Base-by-base conservation (phyloP, 2,888 invertebrate genomes). In the Rotaria sp. region DNA sequence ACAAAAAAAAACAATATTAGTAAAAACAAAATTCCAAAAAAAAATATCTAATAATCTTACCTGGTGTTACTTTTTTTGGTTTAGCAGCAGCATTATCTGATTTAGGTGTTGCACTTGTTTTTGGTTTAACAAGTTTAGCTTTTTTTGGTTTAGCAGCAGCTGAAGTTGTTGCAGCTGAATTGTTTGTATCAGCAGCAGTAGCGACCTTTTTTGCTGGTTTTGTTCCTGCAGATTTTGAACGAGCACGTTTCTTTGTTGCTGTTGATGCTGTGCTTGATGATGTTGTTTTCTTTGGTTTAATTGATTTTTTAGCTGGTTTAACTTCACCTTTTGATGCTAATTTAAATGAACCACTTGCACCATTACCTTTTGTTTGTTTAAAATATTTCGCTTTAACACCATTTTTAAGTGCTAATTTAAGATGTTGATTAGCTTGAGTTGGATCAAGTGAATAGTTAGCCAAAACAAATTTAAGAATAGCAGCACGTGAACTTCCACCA, bases 401-500 rank as follows among this genome's bases (percentile, higher is more conserved):
- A 48, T 85, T 86, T 57, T 86, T 86, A 41, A 86, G 41, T 41
- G 86, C 85, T 24, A 85, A 75, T 57, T 86, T 86, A 50, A 86
- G 74, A 75, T 86, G 84, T 80, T 86, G 86, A 80, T 86, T 86
- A n/a, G 86, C 86, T 38, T 35, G 24, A 30, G 91, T 91, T 11
- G 89, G 88, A 50, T 90, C 91, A 59, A 92, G 90, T 85, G 90
- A 91, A 90, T 90, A 92, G 89, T 91, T 90, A 52, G 89, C 88
- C 75, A 89, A 87, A 87, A 92, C 91, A 89, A 91, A 91, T 87
- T 92, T 92, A 86, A 91, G 88, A 87, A 92, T 91, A 38, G 92
- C 92, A 88, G 91, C 91, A 85, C 91, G 89, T 13, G 92, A 92
- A 41, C 92, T 91, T 30, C 92, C 92, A 80, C 80, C 45, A 80